Percentiles rank a stretch among this genome's conserved stretches.
Conservation (phyloP, 2,113 vertebrate species). For the Myanophis thanlyinensis region DNA sequence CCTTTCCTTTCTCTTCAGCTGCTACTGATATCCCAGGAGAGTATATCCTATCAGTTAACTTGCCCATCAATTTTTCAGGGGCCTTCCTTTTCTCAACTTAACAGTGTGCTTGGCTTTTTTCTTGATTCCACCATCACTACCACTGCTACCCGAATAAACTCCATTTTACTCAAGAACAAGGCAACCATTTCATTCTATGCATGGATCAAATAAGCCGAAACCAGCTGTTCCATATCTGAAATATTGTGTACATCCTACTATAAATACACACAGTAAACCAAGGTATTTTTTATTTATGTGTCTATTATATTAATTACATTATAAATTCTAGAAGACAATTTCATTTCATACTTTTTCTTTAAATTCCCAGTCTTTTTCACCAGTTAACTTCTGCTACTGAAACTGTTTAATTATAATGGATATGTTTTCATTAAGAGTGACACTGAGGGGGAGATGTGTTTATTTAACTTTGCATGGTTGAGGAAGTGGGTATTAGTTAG, state of each 20-base stretch:
- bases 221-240: neutral
- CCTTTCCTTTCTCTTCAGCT: neutral
- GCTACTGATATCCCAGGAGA: neutral
- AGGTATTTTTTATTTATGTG: neutral
- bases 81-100: neutral
- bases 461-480: neutral
- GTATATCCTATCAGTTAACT: neutral
- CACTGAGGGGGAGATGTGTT: neutral
- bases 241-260: neutral
- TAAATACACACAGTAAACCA: neutral
- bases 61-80: neutral
- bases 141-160: neutral
- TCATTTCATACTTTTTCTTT: neutral
- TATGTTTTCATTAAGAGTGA: neutral
- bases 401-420: neutral
- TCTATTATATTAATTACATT: neutral
- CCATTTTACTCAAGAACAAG: neutral
- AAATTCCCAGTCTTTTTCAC: neutral
- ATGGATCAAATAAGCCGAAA: neutral
- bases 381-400: neutral
- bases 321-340: neutral
- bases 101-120: neutral
- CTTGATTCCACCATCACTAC: neutral
- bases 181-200: neutral
- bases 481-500: neutral